phyloP scores from a whole-genome alignment of 2,113 vertebrate genomes.

The Xenopus borealis region DNA sequence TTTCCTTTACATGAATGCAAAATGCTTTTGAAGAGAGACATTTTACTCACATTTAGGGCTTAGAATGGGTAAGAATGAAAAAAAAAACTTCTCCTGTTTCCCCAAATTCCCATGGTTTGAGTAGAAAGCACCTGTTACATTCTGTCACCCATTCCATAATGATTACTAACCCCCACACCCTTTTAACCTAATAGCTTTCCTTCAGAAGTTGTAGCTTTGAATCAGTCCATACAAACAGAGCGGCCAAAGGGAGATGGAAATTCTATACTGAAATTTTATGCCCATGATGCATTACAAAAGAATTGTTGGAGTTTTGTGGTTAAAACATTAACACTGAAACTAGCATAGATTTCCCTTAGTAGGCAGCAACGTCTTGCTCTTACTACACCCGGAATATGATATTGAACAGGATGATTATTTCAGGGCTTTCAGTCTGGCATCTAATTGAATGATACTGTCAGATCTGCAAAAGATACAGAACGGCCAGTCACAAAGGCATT shows the following conservation, averaged over 20 bases:
- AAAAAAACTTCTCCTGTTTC: not conserved
- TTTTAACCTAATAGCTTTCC: constrained; percentile 43
- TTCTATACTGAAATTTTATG: constrained; percentile 14
- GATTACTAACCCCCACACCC: constrained; percentile 5
- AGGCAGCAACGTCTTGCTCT: no score
- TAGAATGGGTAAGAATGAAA: not conserved
- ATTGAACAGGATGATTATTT: no score
- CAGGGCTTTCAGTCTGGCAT: no score
- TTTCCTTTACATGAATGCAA: no score
- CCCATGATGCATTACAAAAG: not conserved
- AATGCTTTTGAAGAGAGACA: constrained; percentile 26
- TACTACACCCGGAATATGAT: no score
- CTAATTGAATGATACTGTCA: no score
- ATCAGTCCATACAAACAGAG: constrained; percentile 34
- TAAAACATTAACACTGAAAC: not conserved
- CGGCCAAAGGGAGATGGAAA: not conserved
- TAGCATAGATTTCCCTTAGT: no score
- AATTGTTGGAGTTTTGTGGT: not conserved
- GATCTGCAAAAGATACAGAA: no score
- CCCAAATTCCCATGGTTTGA: not conserved
- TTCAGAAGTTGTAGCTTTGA: constrained; percentile 24
- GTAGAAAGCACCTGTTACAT: not conserved
- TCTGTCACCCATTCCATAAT: constrained; percentile 20
- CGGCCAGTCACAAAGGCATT: no score
- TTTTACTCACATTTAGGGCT: constrained; percentile 10